These are phyloP conservation scores for Lepisosteus osseus DNA, from an alignment of 2,113 vertebrate species.

Conservation along the genomic window DNA sequence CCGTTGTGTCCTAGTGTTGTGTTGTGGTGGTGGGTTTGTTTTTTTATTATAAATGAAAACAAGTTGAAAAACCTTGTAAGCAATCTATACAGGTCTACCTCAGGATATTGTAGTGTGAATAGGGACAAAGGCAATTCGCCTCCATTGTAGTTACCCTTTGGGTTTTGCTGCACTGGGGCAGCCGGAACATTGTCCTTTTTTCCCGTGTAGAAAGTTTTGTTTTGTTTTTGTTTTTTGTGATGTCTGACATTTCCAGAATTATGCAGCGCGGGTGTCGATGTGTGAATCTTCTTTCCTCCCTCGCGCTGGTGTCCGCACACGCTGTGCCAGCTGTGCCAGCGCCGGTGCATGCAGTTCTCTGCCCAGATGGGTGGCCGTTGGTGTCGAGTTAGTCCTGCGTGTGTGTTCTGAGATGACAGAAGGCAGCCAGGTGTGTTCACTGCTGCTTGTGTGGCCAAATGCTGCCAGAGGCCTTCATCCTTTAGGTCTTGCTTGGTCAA, in stretches of 20 bases:
- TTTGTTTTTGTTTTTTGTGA: neutral
- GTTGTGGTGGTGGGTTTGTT: slow-evolving; percentile 22
- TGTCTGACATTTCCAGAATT: neutral
- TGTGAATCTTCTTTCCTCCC: neutral
- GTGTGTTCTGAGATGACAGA: neutral
- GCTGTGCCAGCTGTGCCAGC: neutral
- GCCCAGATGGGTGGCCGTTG: neutral
- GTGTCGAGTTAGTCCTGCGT: neutral
- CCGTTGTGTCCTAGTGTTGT: slow-evolving; percentile 22
- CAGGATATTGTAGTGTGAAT: slow-evolving; percentile 37
- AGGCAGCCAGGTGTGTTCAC: neutral
- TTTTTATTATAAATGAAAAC: slow-evolving; percentile 14
- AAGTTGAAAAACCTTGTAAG: slow-evolving; percentile 45
- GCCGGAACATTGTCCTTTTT: neutral
- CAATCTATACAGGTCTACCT: slow-evolving; percentile 71
- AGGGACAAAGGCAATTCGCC: neutral
- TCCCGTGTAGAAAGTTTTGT: neutral
- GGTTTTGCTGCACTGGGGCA: neutral
- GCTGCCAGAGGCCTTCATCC: too few relatives aligned
- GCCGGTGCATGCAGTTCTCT: too few relatives aligned
- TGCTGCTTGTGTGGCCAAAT: too few relatives aligned
- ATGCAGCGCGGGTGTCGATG: neutral
- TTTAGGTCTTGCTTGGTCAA: too few relatives aligned
- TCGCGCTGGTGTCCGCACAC: too few relatives aligned
- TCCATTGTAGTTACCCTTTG: neutral